Conservation (phyloP, 92 coral and sea anemone species). For the Siderastrea radians region DNA sequence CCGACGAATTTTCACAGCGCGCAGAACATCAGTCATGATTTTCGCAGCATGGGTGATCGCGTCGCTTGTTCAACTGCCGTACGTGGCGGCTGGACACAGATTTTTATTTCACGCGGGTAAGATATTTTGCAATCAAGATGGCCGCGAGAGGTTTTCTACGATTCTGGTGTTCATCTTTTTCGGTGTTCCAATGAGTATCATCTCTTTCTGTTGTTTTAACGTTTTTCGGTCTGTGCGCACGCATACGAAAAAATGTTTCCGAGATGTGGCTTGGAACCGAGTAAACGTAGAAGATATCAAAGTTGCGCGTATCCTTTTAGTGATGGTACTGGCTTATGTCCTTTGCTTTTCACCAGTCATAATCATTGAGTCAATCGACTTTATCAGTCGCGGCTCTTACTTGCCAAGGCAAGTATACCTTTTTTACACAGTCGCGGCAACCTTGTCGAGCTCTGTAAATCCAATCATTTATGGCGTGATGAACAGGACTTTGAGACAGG, state of each 20-base stretch:
- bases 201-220: conserved; percentile 28
- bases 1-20: conserved; percentile 20
- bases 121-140: conserved; percentile 39
- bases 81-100: conserved; percentile 27
- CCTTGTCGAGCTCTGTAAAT: conserved; percentile 30
- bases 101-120: conserved; percentile 53
- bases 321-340: conserved; percentile 35
- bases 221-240: conserved; percentile 36
- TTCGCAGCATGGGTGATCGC: conserved; percentile 39
- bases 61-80: conserved; percentile 24
- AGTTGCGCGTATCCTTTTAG: conserved; percentile 38
- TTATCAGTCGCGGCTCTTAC: conserved; percentile 28
- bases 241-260: conserved; percentile 14
- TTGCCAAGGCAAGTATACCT: conserved; percentile 41
- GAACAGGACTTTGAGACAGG: conserved; percentile 45
- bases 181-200: conserved; percentile 30
- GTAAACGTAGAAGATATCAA: conserved; percentile 47
- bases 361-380: conserved; percentile 42
- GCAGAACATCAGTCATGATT: conserved; percentile 6
- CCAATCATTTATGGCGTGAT: conserved; percentile 46
- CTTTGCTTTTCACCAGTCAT: conserved; percentile 35
- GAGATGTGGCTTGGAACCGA: neutral
- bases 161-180: conserved; percentile 20
- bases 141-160: conserved; percentile 12
- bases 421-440: conserved; percentile 26